Base-by-base conservation (phyloP, 1,140 invertebrate species). In the Aphelenchoides besseyi region DNA sequence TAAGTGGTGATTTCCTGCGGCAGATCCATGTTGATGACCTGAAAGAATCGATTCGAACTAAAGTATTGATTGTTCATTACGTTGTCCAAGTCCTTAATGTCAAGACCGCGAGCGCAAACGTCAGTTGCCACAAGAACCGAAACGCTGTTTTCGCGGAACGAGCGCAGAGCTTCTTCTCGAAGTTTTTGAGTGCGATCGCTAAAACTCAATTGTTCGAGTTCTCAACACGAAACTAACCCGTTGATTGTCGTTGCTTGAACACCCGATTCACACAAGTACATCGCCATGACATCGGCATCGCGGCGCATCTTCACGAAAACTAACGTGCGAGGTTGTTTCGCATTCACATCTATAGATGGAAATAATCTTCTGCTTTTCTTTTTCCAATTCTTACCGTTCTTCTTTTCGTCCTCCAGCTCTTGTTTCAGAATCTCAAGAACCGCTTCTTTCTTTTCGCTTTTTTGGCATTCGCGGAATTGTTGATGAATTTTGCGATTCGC, bases 251-350 rank as follows among this genome's bases (percentile, higher is more conserved):
- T 18, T 0, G 77, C 30, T 2, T 52, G 35, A 28, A 80, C 41
- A n/a, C 63, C 70, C 12, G 68, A 53, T n/a, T 68, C 74, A 0
- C 89, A 90, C 0, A 94, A 81, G 70, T 88, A 89, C 0, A 89
- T 88, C 0, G 92, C 93, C 1, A 97, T 86, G 78, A 94, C 95
- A 85, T 98, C 95, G 0, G 92, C 92, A 41, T 89, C 91, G 57
- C 91, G 89, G 81, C 95, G 95, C n/a, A 90, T 91, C 75, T 93
- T 92, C 0, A 95, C 92, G 84, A 97, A 97, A 0, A 97, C 90
- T 8, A 98, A 85, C 0, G 91, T 91, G 29, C 90, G 89, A 85
- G 85, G 23, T 8, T 66, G 8, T 26, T 18, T 36, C 12, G 55
- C 55, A 28, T 28, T 33, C 5, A 23, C 26, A 23, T 59, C 55